These are phyloP conservation scores for Chaetodon trifasciatus DNA, from an alignment of 2,797 vertebrate genomes.

Conservation along the genomic window DNA sequence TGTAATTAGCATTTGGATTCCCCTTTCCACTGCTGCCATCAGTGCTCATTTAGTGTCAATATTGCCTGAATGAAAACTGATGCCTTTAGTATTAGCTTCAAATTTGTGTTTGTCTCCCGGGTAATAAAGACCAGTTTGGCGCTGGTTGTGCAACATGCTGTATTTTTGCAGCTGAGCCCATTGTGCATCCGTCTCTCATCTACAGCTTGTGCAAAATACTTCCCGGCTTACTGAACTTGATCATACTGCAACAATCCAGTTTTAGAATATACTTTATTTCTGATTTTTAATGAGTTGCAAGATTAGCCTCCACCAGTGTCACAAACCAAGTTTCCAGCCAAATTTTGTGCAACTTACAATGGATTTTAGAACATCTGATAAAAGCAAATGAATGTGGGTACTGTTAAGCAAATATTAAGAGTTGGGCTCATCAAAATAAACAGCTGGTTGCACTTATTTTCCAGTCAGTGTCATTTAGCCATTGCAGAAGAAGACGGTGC, in stretches of 20 bases:
- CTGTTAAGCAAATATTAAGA: too few relatives aligned
- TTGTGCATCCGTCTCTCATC: background rate
- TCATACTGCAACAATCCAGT: background rate
- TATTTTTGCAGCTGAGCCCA: slow-evolving; percentile 5
- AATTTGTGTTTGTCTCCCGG: slow-evolving; percentile 17
- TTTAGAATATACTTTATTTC: background rate
- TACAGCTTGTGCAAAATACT: background rate
- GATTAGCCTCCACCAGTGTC: background rate
- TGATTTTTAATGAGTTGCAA: background rate
- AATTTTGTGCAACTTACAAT: too few relatives aligned
- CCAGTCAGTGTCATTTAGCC: background rate
- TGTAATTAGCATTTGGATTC: slow-evolving; percentile 12
- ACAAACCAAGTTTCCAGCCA: too few relatives aligned
- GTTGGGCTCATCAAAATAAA: background rate
- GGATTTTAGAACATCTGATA: too few relatives aligned
- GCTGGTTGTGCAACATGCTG: slow-evolving; percentile 6
- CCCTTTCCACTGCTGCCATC: slow-evolving; percentile 5
- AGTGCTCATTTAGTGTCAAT: background rate
- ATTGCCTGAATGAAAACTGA: slow-evolving; percentile 32
- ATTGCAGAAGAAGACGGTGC: background rate
- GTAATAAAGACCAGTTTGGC: slow-evolving; percentile 25
- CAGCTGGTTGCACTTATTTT: background rate
- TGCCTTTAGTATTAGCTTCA: background rate
- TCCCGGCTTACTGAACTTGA: background rate
- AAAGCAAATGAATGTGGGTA: too few relatives aligned